These are phyloP conservation scores for Sciurus vulgaris DNA, from an alignment of 2,797 vertebrate genomes.

Conservation along the genomic window DNA sequence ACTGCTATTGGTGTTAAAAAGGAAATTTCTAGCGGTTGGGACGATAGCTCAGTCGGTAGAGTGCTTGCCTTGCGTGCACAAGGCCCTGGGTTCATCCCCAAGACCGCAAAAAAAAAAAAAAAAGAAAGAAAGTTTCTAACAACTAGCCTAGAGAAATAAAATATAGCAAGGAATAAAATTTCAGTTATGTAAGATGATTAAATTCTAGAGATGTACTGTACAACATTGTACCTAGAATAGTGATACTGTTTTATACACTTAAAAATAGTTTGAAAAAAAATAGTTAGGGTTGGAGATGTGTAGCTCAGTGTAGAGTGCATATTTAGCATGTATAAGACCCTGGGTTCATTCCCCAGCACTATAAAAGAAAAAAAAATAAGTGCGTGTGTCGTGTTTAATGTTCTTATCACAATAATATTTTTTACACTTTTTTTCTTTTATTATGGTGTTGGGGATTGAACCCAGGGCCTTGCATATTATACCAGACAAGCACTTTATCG, in stretches of 20 bases:
- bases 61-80: too few species aligned
- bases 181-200: background rate
- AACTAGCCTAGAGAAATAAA: conserved; percentile 46
- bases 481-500: too few species aligned
- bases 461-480: too few species aligned
- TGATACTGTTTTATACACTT: background rate
- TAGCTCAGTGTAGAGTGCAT: too few species aligned
- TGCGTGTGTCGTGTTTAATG: background rate
- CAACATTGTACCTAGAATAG: background rate
- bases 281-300: too few species aligned
- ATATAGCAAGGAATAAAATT: background rate
- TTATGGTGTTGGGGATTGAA: too few species aligned
- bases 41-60: too few species aligned
- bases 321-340: too few species aligned
- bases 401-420: background rate
- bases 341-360: background rate
- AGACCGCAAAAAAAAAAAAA: too few species aligned
- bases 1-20: conserved; percentile 26
- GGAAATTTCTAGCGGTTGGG: background rate
- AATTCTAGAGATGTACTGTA: background rate
- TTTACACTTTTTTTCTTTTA: too few species aligned
- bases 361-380: background rate
- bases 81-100: too few species aligned
- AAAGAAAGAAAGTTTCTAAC: background rate
- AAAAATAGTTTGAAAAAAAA: background rate